Conservation (phyloP, 2,888 invertebrate genomes). For the Clepsis dumicolana region DNA sequence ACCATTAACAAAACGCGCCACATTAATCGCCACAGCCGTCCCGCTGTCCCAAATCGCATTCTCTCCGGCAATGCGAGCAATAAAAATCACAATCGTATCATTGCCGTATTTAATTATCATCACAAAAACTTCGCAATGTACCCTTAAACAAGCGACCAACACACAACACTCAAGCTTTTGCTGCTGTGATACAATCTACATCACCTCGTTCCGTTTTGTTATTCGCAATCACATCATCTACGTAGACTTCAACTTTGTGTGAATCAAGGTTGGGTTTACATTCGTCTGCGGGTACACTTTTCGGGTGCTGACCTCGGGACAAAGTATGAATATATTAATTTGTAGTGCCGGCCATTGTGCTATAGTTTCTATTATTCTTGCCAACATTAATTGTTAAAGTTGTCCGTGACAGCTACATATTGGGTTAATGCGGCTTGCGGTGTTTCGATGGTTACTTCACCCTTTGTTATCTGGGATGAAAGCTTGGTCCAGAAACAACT, state of each 20-base stretch:
- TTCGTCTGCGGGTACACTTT: constrained; percentile 52
- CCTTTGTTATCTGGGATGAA: constrained; percentile 74
- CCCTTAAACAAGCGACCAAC: constrained; percentile 32
- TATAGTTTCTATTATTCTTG: constrained; percentile 80
- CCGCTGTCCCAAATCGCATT: constrained; percentile 70
- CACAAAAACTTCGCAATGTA: constrained; percentile 60
- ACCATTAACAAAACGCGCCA: constrained; percentile 50
- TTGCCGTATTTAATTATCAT: constrained; percentile 62
- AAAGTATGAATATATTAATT: constrained; percentile 80
- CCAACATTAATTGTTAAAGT: constrained; percentile 79
- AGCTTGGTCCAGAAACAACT: constrained; percentile 51
- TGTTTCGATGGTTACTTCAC: constrained; percentile 74
- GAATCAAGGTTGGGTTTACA: constrained; percentile 47
- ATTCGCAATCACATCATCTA: constrained; percentile 23
- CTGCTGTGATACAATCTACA: constrained; percentile 44
- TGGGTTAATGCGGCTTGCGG: constrained; percentile 74
- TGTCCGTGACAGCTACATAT: constrained; percentile 73
- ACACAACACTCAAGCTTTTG: constrained; percentile 47
- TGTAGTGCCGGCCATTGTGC: constrained; percentile 74
- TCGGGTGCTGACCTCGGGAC: constrained; percentile 69
- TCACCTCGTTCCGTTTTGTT: constrained; percentile 25
- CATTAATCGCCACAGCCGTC: constrained; percentile 54
- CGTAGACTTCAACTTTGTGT: constrained; percentile 5
- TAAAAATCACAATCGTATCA: constrained; percentile 67
- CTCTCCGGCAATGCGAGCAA: constrained; percentile 60